These are phyloP conservation scores for Neotoma lepida DNA, from an alignment of 2,113 vertebrate species.

Conservation along the genomic window DNA sequence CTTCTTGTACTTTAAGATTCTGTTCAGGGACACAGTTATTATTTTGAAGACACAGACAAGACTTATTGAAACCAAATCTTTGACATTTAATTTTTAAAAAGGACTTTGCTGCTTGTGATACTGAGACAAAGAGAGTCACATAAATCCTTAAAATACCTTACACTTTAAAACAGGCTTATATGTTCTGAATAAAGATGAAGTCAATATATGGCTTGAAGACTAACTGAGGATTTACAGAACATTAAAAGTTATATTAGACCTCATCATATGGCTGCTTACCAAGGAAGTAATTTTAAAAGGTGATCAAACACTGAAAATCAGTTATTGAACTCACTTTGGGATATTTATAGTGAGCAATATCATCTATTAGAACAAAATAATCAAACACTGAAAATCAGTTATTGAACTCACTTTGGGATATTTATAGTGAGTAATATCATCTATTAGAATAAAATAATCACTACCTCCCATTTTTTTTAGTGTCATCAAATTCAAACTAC, in stretches of 20 bases:
- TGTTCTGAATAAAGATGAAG: constrained; percentile 36
- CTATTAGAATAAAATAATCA: constrained; percentile 28
- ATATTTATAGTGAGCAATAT: neutral
- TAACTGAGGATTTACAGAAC: neutral
- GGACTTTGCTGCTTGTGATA: neutral
- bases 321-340: neutral
- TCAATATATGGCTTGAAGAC: constrained; percentile 39
- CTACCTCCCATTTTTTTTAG: neutral
- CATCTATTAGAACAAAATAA: constrained; percentile 15
- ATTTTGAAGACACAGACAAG: constrained; percentile 11
- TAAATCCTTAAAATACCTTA: neutral
- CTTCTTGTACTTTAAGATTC: constrained; percentile 47
- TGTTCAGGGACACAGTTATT: neutral
- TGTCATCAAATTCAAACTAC: constrained; percentile 24
- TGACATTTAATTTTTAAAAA: neutral
- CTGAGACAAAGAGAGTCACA: neutral
- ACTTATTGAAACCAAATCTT: neutral
- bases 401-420: neutral
- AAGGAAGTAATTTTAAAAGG: constrained; percentile 30
- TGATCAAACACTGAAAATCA: constrained; percentile 33
- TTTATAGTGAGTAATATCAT: neutral
- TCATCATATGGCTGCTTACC: neutral
- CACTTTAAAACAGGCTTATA: neutral
- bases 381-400: constrained; percentile 47
- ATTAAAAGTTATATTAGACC: constrained; percentile 12